Evolutionary conservation across 2,888 invertebrate species (phyloP).

Genomic region (Pelosia muscerda): DNA sequence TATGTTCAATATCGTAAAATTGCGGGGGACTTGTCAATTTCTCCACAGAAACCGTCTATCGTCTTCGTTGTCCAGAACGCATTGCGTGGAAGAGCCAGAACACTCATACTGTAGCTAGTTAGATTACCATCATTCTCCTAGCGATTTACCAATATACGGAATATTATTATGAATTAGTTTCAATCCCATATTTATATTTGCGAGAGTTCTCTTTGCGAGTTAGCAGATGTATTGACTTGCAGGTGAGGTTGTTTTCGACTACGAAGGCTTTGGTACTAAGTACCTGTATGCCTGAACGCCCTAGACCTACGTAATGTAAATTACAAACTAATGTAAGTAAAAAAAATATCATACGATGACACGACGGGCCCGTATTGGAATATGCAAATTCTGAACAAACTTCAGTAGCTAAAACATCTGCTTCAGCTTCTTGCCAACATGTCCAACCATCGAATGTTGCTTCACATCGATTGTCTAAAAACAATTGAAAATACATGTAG

Average conservation of each 20-base stretch:
- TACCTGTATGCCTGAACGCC: too few species aligned
- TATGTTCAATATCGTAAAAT: too few species aligned
- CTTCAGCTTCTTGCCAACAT: slow-evolving; percentile 83
- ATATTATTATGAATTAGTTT: background rate
- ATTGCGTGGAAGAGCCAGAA: too few species aligned
- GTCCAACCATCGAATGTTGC: slow-evolving; percentile 89
- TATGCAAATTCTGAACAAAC: slow-evolving; percentile 88
- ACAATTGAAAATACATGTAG: background rate
- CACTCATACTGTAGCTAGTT: too few species aligned
- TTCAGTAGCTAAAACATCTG: slow-evolving; percentile 71
- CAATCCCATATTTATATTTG: background rate
- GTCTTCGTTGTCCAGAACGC: too few species aligned
- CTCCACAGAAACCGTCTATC: too few species aligned
- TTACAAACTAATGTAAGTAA: background rate
- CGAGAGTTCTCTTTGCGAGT: too few species aligned
- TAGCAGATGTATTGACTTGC: background rate
- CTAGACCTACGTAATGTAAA: background rate
- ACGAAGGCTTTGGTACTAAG: too few species aligned
- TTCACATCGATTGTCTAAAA: slow-evolving; percentile 72
- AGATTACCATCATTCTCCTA: too few species aligned
- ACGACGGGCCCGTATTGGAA: slow-evolving; percentile 83
- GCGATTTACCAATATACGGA: background rate
- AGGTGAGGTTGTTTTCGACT: background rate
- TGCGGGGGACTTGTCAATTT: too few species aligned
- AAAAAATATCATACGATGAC: slow-evolving; percentile 80